phyloP scores from a whole-genome alignment of 92 coral and sea anemone genomes.

The Zoanthus sociatus region DNA sequence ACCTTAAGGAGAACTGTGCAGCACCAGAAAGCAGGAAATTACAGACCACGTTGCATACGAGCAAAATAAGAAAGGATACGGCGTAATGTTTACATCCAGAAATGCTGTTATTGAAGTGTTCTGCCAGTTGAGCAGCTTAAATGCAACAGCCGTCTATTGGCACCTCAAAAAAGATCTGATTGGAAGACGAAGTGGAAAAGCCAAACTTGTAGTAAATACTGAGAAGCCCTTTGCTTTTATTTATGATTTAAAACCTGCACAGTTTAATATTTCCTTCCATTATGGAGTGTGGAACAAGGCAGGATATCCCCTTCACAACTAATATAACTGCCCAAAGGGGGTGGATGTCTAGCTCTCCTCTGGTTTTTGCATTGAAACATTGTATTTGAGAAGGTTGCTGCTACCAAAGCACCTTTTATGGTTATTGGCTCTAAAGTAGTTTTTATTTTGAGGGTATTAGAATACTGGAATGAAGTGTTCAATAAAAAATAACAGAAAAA shows the following conservation, averaged over 20 bases:
- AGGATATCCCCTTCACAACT: conserved; percentile 56
- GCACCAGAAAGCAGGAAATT: conserved; percentile 22
- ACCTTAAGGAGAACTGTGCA: conserved; percentile 47
- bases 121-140: conserved; percentile 15
- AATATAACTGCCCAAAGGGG: conserved; percentile 24
- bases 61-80: conserved; percentile 7
- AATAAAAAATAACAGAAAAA: conserved; percentile 16
- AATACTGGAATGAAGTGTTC: conserved; percentile 1
- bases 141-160: conserved; percentile 17
- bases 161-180: conserved; percentile 8
- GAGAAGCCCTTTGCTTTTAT: conserved; percentile 53
- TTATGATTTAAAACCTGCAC: conserved; percentile 14
- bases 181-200: conserved; percentile 42
- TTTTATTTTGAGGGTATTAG: conserved; percentile 3
- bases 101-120: conserved; percentile 8
- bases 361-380: conserved; percentile 24
- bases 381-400: conserved; percentile 31
- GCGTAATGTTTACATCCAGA: not conserved
- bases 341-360: conserved; percentile 23
- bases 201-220: conserved; percentile 41
- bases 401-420: conserved; percentile 21
- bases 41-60: conserved; percentile 23
- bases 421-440: conserved; percentile 26
- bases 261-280: conserved; percentile 36
- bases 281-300: conserved; percentile 66